Evolutionary conservation across 2,888 invertebrate genomes (phyloP).

Genomic region (Netelia fuscicornis): DNA sequence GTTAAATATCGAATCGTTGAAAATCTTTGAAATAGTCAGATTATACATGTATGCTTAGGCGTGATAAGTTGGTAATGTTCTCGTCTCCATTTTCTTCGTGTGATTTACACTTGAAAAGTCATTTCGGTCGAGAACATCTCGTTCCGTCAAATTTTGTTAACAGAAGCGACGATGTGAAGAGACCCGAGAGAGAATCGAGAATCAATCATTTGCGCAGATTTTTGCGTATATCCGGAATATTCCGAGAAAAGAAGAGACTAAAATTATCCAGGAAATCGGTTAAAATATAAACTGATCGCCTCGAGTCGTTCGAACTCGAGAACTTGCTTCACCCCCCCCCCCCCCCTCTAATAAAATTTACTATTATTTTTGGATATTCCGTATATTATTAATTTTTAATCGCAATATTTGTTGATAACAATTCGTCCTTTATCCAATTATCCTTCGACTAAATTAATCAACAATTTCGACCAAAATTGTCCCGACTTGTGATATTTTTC

Average conservation of each 20-base stretch:
- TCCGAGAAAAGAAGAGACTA: background rate
- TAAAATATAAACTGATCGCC: background rate
- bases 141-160: conserved; percentile 29
- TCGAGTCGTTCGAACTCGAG: background rate
- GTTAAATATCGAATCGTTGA: too few relatives aligned
- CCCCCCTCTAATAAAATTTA: too few relatives aligned
- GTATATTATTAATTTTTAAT: background rate
- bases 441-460: too few relatives aligned
- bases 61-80: conserved; percentile 32
- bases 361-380: too few relatives aligned
- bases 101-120: background rate
- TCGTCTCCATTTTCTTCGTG: conserved; percentile 12
- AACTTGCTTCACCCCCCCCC: background rate
- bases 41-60: background rate
- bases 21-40: background rate
- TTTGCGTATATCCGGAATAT: background rate
- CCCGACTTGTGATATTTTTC: background rate
- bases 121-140: background rate
- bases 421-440: too few relatives aligned
- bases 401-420: background rate
- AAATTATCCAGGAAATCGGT: background rate
- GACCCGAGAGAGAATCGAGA: background rate
- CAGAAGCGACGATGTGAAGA: background rate
- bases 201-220: background rate
- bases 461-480: too few relatives aligned